These are phyloP conservation scores for Sitodiplosis mosellana DNA, from an alignment of 1,140 invertebrate species.

Conservation along the genomic window DNA sequence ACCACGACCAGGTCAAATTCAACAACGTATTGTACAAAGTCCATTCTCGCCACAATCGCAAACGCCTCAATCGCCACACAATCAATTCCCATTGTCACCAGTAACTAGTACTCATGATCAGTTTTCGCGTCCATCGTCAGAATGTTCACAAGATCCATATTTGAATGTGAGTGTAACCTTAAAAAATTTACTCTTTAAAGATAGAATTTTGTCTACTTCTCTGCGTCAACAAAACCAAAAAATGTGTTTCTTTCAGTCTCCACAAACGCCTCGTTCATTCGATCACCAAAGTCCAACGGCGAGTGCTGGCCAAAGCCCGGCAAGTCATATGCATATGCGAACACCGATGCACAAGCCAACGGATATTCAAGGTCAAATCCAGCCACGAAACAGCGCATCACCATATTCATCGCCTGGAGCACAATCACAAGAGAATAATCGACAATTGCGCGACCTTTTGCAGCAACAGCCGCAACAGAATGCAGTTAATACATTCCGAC, in stretches of 20 bases:
- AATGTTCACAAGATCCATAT: conserved; percentile 5
- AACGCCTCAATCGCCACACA: conserved; percentile 22
- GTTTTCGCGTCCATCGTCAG: conserved; percentile 18
- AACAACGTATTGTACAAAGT: conserved; percentile 9
- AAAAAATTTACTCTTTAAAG: not conserved
- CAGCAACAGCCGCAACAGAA: conserved; percentile 26
- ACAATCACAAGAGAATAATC: conserved; percentile 28
- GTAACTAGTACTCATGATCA: conserved; percentile 7
- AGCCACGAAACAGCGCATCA: conserved; percentile 18
- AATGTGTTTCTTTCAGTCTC: conserved; percentile 12
- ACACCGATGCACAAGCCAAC: conserved; percentile 7
- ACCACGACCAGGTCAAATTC: conserved; percentile 10
- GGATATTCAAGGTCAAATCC: conserved; percentile 30
- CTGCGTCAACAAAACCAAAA: no score
- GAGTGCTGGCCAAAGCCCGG: conserved; percentile 6
- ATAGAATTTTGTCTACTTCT: not conserved
- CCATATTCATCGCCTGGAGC: not conserved
- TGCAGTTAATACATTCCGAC: conserved; percentile 32
- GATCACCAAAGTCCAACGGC: conserved; percentile 7
- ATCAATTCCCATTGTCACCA: conserved; percentile 26
- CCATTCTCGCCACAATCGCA: conserved; percentile 31
- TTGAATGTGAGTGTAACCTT: not conserved
- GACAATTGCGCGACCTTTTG: conserved; percentile 66
- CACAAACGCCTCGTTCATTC: conserved; percentile 23
- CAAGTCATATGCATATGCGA: conserved; percentile 1